Base-by-base conservation (phyloP, 2,888 invertebrate genomes). In the Tineola bisselliella region DNA sequence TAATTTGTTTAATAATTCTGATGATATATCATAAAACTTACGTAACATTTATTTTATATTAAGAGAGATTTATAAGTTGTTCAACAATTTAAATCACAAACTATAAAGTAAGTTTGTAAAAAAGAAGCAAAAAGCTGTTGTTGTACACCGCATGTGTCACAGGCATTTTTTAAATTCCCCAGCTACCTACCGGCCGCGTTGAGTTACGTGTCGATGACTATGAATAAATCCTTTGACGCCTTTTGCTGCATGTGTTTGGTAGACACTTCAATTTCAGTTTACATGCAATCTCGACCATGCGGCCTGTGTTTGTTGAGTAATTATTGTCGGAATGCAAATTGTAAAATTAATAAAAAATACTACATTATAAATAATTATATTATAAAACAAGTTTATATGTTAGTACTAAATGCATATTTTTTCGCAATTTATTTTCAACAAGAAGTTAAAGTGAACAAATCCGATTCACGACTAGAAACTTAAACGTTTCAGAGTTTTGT, bases 161-260 rank as follows among this genome's bases (percentile, higher is more conserved):
- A 64, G 66, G 68, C 66, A 17, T 62, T 70, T 73, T 74, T 72
- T 68, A 67, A 68, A 68, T 69, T 71, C 25, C 60, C 30, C 15
- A 58, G 25, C 31, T 44, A 44, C 13, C 59, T 2, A n/a, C n/a
- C n/a, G 5, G 59, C 12, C 48, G 60, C 31, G 48, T 30, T 74
- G 73, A 73, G 73, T 74, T 70, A 77, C 77, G 77, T 76, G 77
- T 77, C 77, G 76, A 74, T 76, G 76, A 73, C 71, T 75, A 73
- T 72, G 77, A 76, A 79, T 79, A 79, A 81, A 81, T 77, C 77
- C 81, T 84, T 84, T 83, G 83, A 82, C 75, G 79, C 77, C 77
- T 77, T 83, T 79, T 72, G 70, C 77, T 71, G 76, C 75, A 68
- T 75, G 75, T 74, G 75, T 78, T 78, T 73, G 72, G 69, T 73